phyloP scores from a whole-genome alignment of 2,888 invertebrate genomes.

The Actias luna region DNA sequence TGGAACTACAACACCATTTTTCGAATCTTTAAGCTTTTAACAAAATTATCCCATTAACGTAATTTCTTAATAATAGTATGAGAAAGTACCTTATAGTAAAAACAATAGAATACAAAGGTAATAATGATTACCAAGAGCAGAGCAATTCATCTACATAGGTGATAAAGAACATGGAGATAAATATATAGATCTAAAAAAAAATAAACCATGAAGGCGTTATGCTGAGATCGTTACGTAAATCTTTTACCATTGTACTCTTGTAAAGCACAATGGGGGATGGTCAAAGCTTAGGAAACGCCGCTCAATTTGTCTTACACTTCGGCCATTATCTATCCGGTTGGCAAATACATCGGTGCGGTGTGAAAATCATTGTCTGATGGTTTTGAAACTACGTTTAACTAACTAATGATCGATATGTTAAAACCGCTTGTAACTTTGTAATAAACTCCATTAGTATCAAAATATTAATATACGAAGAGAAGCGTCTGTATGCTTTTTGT shows the following conservation, averaged over 20 bases:
- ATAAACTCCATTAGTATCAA: not conserved
- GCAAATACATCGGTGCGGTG: constrained; percentile 7
- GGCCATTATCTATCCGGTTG: not conserved
- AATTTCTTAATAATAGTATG: too few relatives aligned
- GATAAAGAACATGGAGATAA: too few relatives aligned
- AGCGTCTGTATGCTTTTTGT: too few relatives aligned
- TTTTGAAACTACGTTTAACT: not conserved
- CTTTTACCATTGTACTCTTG: not conserved
- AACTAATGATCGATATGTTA: constrained; percentile 2
- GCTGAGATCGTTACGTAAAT: not conserved
- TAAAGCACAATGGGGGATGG: constrained; percentile 5
- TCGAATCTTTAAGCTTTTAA: too few relatives aligned
- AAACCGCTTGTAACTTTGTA: not conserved
- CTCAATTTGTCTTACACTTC: constrained; percentile 1
- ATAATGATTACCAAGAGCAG: too few relatives aligned
- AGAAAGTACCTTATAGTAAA: too few relatives aligned
- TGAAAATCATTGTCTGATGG: constrained; percentile 8
- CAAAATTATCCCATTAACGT: too few relatives aligned
- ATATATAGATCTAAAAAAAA: too few relatives aligned
- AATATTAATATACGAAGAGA: too few relatives aligned
- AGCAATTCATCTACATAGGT: not conserved
- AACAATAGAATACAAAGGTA: too few relatives aligned
- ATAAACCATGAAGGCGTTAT: not conserved
- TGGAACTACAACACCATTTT: too few relatives aligned
- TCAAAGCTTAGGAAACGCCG: constrained; percentile 5